phyloP scores from a whole-genome alignment of 1,140 invertebrate genomes.

The Drosophila arizonae region DNA sequence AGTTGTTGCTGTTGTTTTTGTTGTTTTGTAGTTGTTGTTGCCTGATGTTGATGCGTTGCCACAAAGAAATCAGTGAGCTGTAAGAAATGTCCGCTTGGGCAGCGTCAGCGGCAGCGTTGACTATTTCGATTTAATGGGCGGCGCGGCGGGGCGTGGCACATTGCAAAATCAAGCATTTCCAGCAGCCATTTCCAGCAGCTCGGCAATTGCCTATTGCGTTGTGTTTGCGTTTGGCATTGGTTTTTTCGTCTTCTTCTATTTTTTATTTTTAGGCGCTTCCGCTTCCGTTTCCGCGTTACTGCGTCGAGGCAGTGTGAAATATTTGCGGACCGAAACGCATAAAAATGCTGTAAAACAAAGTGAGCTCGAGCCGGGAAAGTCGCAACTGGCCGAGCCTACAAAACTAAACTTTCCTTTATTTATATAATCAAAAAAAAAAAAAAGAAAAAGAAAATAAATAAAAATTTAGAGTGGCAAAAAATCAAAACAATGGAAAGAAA shows the following conservation, averaged over 20 bases:
- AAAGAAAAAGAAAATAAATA: background rate
- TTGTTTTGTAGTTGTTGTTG: conserved; percentile 45
- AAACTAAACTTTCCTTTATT: background rate
- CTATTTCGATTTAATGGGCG: conserved; percentile 36
- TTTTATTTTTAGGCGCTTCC: conserved; percentile 25
- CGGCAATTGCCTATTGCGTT: conserved; percentile 6
- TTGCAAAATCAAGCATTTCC: conserved; percentile 17
- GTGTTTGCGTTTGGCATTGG: no score
- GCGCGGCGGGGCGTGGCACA: background rate
- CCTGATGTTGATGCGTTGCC: conserved; percentile 55
- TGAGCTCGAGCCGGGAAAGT: conserved; percentile 17
- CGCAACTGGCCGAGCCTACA: conserved; percentile 13
- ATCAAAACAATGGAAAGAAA: background rate
- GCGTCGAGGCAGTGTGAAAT: conserved; percentile 46
- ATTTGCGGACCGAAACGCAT: conserved; percentile 45
- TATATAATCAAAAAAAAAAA: background rate
- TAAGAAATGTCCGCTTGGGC: conserved; percentile 54
- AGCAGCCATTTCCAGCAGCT: background rate
- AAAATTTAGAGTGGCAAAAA: conserved; percentile 7
- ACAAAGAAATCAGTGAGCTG: conserved; percentile 59
- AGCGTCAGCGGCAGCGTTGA: conserved; percentile 31
- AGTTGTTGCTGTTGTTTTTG: conserved; percentile 28
- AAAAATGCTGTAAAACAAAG: conserved; percentile 71
- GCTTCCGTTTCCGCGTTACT: conserved; percentile 57
- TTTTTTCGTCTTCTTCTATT: background rate